Base-by-base conservation (phyloP, 2,888 invertebrate species). In the Petrolisthes cinctipes region DNA sequence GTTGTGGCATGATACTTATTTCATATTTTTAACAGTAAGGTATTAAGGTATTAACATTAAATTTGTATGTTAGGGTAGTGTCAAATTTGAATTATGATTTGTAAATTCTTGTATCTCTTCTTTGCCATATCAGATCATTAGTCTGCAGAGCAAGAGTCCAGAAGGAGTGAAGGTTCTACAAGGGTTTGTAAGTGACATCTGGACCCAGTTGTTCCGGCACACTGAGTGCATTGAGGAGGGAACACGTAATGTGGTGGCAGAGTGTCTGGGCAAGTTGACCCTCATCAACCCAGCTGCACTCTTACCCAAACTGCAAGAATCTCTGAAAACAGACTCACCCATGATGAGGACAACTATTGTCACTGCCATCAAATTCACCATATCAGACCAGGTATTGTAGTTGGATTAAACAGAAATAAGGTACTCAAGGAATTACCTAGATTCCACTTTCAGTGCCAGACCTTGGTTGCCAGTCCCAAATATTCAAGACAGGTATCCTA, bases 221-320 rank as follows among this genome's bases (percentile, higher is more conserved):
- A 98, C 99, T 92, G 98, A 98, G 93, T 99, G 98, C 92, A 95
- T 95, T 0, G 99, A 99, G 93, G 99, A 99, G 93, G 99, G 99
- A 73, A 99, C 99, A 7, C 95, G 99, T 89, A 99, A 99, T 93
- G 99, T 99, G 5, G 99, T 99, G 3, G 98, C 99, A 0, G 99
- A 99, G 93, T 99, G 99, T 93, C 94, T 99, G 91, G 99, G 95
- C 17, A 99, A 99, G 94, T 94, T 99, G 87, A 99, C 99, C 68
- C 94, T 99, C 83, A 96, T 99, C 88, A 97, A 99, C 93, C 99
- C 99, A 0, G 95, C 95, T 85, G 95, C 95, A 91, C 94, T 99
- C 85, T 93, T 99, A 91, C 97, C 98, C n/a, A 95, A 96, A 92
- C 94, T 99, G 89, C 96, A 97, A 92, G 95, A 95, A 91, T 97